phyloP scores from a whole-genome alignment of 2,888 invertebrate genomes.

The Rapana venosa region DNA sequence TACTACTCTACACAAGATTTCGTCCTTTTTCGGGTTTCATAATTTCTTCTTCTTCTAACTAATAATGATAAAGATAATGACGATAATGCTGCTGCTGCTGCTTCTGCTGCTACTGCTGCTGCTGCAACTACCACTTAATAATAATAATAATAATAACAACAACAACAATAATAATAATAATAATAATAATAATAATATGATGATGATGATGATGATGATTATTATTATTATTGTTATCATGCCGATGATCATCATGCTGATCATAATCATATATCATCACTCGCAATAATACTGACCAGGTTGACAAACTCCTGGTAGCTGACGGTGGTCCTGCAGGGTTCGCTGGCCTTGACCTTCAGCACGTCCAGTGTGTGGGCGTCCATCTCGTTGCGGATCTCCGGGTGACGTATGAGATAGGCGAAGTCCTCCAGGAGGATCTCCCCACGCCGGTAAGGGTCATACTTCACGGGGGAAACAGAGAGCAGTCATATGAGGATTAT shows the following conservation, averaged over 20 bases:
- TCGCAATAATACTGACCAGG: slow-evolving; percentile 60
- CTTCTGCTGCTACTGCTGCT: too few species aligned
- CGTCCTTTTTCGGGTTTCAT: too few species aligned
- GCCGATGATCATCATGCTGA: neutral
- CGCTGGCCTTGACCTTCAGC: slow-evolving; percentile 66
- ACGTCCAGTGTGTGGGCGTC: slow-evolving; percentile 68
- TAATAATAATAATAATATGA: neutral
- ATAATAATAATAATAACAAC: too few species aligned
- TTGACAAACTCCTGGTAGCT: slow-evolving; percentile 73
- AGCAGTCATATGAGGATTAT: too few species aligned
- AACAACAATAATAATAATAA: too few species aligned
- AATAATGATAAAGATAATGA: too few species aligned
- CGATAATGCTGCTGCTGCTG: too few species aligned
- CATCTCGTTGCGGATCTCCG: slow-evolving; percentile 64
- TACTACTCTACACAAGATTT: too few species aligned
- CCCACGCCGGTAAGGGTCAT: slow-evolving; percentile 62
- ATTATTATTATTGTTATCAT: neutral
- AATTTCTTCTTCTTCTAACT: neutral
- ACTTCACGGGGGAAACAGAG: slow-evolving; percentile 50
- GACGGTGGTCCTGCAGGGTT: slow-evolving; percentile 59
- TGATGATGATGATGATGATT: neutral
- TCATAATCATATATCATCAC: neutral
- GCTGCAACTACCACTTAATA: too few species aligned
- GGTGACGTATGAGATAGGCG: slow-evolving; percentile 64
- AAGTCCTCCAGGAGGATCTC: slow-evolving; percentile 67